Percentiles rank a stretch among this genome's conserved stretches.
Evolutionary conservation across 2,797 vertebrate genomes (phyloP).

Genomic region (Pangasius djambal): DNA sequence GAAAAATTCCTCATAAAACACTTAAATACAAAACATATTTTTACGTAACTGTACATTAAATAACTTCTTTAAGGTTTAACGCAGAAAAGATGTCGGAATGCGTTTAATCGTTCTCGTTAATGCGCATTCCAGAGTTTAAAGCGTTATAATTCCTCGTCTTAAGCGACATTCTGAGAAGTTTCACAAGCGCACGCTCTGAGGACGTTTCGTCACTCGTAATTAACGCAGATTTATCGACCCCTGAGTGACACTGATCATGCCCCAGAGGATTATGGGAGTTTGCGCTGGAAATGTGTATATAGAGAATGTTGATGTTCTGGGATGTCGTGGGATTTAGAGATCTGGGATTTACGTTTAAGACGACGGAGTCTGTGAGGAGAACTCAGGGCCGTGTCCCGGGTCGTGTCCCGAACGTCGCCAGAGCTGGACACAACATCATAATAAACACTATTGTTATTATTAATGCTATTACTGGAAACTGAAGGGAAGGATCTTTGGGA

Average conservation of each 20-base stretch:
- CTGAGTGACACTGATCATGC: constrained; percentile 5
- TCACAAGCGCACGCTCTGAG: neutral
- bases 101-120: neutral
- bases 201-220: constrained; percentile 22
- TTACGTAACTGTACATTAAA: neutral
- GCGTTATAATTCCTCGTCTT: neutral
- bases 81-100: neutral
- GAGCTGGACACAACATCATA: neutral
- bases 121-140: neutral
- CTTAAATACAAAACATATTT: neutral
- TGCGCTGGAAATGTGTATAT: neutral
- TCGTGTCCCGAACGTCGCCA: neutral
- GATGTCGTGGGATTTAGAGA: neutral
- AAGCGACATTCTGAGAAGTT: neutral
- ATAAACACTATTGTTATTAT: neutral
- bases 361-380: neutral
- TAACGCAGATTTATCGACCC: neutral
- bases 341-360: neutral
- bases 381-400: neutral
- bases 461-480: neutral
- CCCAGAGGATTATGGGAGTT: constrained; percentile 22
- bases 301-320: constrained; percentile 1
- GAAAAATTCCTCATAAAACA: neutral
- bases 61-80: neutral
- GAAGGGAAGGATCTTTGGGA: neutral